A percentile compares a stretch with the other conserved stretches of the same genome.
Evolutionary conservation across 2,888 invertebrate genomes (phyloP).

Genomic region (Masnerella sp.): DNA sequence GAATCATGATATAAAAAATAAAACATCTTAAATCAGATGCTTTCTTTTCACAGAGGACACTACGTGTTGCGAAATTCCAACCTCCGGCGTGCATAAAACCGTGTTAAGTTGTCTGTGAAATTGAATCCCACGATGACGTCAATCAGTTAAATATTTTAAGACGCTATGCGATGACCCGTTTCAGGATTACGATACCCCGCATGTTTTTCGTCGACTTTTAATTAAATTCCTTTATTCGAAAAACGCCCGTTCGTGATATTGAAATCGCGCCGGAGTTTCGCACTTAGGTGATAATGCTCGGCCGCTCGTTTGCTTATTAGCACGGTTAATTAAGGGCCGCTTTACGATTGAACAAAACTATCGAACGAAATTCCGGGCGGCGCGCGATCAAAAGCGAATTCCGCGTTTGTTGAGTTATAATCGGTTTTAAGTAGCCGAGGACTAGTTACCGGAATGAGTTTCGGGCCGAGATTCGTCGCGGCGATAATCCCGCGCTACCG

Average conservation of each 20-base stretch:
- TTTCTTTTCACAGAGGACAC: no score
- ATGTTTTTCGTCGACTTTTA: neutral
- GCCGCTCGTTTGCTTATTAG: constrained; percentile 8
- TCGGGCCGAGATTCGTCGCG: constrained; percentile 72
- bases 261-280: constrained; percentile 17
- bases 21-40: no score
- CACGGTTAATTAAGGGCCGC: constrained; percentile 71
- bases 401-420: constrained; percentile 54
- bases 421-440: constrained; percentile 50
- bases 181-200: neutral
- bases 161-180: neutral
- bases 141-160: constrained; percentile 14
- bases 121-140: constrained; percentile 20
- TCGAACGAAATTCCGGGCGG: constrained; percentile 75
- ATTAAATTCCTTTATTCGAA: neutral
- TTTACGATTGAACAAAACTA: constrained; percentile 77
- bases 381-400: constrained; percentile 68
- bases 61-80: constrained; percentile 19
- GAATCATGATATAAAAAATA: no score
- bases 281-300: constrained; percentile 52
- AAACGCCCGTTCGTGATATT: neutral
- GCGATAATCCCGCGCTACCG: constrained; percentile 75
- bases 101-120: constrained; percentile 18
- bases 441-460: constrained; percentile 67
- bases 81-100: no score